phyloP scores from a whole-genome alignment of 30 jellyfish, hydroid and myxozoan genomes.

The Turritopsis rubra region DNA sequence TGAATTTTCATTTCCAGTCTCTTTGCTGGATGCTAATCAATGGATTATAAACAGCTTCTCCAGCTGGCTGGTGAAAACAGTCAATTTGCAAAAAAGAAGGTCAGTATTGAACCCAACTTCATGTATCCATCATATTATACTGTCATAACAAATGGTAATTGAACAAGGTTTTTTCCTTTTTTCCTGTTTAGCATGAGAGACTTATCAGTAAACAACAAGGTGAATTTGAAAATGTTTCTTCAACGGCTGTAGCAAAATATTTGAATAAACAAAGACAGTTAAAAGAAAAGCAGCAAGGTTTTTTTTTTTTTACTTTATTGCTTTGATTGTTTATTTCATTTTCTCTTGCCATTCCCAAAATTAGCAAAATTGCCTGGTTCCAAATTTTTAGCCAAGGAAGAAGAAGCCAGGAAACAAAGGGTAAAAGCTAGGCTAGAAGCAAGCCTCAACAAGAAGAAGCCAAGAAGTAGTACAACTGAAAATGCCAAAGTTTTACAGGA shows the following conservation, averaged over 20 bases:
- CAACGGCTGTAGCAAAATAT: conserved; percentile 62
- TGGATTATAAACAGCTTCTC: conserved; percentile 77
- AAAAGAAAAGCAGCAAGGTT: conserved; percentile 45
- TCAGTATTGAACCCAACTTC: conserved; percentile 23
- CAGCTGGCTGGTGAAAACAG: conserved; percentile 85
- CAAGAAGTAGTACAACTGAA: background rate
- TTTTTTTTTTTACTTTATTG: background rate
- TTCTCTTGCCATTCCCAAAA: no score
- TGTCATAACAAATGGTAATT: background rate
- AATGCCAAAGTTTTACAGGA: background rate
- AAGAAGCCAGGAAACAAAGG: conserved; percentile 55
- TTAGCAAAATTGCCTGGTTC: background rate
- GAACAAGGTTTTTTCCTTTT: background rate
- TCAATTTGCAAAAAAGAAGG: conserved; percentile 70
- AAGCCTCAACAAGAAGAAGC: conserved; percentile 26
- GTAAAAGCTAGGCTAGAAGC: conserved; percentile 54
- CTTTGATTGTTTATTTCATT: background rate
- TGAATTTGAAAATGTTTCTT: conserved; percentile 12
- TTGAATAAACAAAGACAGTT: conserved; percentile 47
- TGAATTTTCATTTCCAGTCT: no score
- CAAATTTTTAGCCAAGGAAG: conserved; percentile 52
- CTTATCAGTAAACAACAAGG: background rate
- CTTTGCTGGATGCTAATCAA: background rate
- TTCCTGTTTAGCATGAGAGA: background rate
- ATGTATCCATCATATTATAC: no score